A percentile compares a stretch with the other conserved stretches of the same genome.
phyloP scores from a whole-genome alignment of 2,888 invertebrate genomes.

The Fragum whitleyi region DNA sequence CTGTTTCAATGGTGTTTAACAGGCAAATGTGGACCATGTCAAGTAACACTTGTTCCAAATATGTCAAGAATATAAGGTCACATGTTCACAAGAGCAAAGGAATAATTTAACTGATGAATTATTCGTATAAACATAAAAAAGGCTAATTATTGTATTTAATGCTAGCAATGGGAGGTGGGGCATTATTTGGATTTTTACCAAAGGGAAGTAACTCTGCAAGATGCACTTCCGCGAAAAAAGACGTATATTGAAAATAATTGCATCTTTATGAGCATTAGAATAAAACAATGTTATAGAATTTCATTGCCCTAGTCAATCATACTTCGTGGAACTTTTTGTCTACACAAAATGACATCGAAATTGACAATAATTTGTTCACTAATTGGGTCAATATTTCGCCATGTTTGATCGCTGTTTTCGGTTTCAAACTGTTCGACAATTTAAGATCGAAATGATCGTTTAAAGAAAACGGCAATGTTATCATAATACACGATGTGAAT shows the following conservation, averaged over 20 bases:
- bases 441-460: not conserved
- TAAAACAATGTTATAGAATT: not conserved
- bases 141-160: not conserved
- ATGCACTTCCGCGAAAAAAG: constrained; percentile 16
- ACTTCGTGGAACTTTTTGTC: too few species aligned
- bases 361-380: constrained; percentile 8
- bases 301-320: too few species aligned
- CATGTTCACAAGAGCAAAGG: not conserved
- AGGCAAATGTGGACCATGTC: not conserved
- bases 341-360: not conserved
- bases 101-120: too few species aligned
- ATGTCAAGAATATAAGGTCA: not conserved
- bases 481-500: too few species aligned
- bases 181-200: not conserved
- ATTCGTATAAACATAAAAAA: too few species aligned
- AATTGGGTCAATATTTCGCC: constrained; percentile 44
- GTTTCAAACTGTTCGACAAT: constrained; percentile 9
- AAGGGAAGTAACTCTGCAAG: constrained; percentile 11
- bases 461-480: too few species aligned
- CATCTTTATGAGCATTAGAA: not conserved
- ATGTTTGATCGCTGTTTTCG: constrained; percentile 38
- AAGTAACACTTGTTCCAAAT: not conserved
- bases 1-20: not conserved
- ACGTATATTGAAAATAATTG: not conserved
- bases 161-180: not conserved